These are phyloP conservation scores for Trochalopteron elliotii DNA, from an alignment of 2,113 vertebrate genomes.

Conservation along the genomic window DNA sequence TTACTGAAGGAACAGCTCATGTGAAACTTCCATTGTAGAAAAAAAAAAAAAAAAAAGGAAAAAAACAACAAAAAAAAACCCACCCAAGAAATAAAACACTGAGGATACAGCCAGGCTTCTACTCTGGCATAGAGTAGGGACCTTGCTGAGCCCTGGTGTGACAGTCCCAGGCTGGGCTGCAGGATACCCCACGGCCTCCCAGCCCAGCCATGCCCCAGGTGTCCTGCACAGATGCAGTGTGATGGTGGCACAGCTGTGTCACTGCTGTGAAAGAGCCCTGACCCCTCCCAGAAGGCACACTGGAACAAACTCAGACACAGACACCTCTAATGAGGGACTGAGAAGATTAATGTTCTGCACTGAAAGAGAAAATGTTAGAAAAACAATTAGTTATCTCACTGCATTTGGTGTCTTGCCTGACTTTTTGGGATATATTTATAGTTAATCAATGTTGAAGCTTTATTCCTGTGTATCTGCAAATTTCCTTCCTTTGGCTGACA, in stretches of 20 bases:
- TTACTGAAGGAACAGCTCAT: neutral
- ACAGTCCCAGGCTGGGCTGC: neutral
- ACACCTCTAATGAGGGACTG: neutral
- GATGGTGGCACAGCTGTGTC: neutral
- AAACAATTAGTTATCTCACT: neutral
- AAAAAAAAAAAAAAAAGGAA: accelerated
- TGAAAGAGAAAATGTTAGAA: neutral
- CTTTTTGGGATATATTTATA: neutral
- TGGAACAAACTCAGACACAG: neutral
- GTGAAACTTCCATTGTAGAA: neutral
- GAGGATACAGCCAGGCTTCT: neutral
- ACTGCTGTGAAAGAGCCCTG: neutral
- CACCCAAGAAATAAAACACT: neutral
- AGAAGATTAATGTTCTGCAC: neutral
- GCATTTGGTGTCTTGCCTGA: neutral
- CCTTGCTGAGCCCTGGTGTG: neutral
- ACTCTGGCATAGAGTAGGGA: neutral
- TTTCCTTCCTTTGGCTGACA: neutral
- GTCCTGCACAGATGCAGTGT: neutral
- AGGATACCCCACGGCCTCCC: neutral
- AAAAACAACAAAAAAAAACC: accelerated
- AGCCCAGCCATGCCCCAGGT: neutral
- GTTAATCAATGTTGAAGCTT: neutral
- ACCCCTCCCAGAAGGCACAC: neutral
- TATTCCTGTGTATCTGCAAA: neutral